Evolutionary conservation across 2,797 vertebrate genomes (phyloP), one percentile per base, ranked within the genome.

Genomic region (Fistularia tabacaria): DNA sequence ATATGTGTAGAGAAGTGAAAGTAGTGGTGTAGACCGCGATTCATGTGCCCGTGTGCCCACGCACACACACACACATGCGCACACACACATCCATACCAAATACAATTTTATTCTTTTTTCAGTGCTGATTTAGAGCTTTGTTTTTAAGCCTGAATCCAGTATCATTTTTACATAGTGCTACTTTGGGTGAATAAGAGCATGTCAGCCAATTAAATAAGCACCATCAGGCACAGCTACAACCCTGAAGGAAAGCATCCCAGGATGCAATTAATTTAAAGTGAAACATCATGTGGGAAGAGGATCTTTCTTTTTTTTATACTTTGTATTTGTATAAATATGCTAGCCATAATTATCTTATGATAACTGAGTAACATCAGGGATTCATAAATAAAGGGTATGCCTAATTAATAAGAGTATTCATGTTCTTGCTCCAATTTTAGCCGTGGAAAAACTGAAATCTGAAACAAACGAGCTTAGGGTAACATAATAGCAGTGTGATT

Each of bases 1-100:
- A 25, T 25, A 25, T 25, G 25, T 25, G 25, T 25, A n/a, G 53
- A 57, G 54, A 68, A 77, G 69, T 59, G 62, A 76, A 71, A 70
- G 69, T 41, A 25, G 51, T 14, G 13, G 52, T 36, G 58, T 36
- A 62, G 63, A 51, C 46, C 65, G 37, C 66, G 62, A 59, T 51
- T 49, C 45, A 38, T 49, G 36, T 48, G 43, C 36, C 45, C 40
- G 25, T 42, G 8, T 38, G 11, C 6, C 14, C 44, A 25, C 7
- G 8, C 8, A 50, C 3, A 3, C 51, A 54, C 11, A 52, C 6
- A 36, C 10, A 41, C 10, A 39, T 37, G 11, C 7, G 8, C 8
- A 50, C 3, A 3, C 51, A 54, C 11, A 52, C 6, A 36, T n/a
- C n/a, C n/a, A n/a, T n/a, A n/a, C n/a, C 10, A 41, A 9, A 39